Base-by-base conservation (phyloP, 2,797 vertebrate species). In the Gila robusta region DNA sequence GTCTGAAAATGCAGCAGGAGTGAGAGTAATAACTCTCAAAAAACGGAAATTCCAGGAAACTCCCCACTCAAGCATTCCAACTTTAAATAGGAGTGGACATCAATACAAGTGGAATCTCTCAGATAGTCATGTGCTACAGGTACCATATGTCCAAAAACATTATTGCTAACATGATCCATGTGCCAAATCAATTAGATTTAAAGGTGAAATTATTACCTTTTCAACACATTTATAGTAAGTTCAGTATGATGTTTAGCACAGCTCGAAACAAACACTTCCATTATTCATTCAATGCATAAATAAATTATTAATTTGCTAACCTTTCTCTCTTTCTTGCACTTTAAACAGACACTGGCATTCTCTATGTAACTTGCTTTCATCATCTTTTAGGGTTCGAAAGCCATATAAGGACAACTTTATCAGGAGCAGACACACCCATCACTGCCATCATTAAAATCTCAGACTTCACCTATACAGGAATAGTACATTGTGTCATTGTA, bases 291-390 rank as follows among this genome's bases (percentile, higher is more conserved):
- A 71, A 2, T 59, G 26, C 10, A n/a, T 66, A n/a, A 44, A 59
- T 56, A 47, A n/a, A 66, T 52, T 2, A 54, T 26, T 52, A 10
- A 79, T 32, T 17, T 28, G 21, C 23, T 28, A 28, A 64, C 4
- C 19, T 47, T 37, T 49, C 7, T 52, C 21, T 39, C 19, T 67
- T 28, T 72, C 37, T 19, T 44, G n/a, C 16, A 32, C 21, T 64
- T 21, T 66, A 35, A 83, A 35, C 28, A 49, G 12, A 39, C 8
- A 67, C 32, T 62, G 26, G 39, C 41, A n/a, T 62, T 8, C 11
- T 70, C 17, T n/a, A 67, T 67, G 54, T 44, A 64, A 28, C 17
- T n/a, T 70, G 49, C 17, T 70, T 70, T 84, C n/a, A 79, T 84
- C 17, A 69, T 83, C 56, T 67, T 67, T 7, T 14, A 76, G 41